These are phyloP conservation scores for Platynereis dumerilii DNA, from an alignment of 2,888 invertebrate genomes.

Conservation along the genomic window DNA sequence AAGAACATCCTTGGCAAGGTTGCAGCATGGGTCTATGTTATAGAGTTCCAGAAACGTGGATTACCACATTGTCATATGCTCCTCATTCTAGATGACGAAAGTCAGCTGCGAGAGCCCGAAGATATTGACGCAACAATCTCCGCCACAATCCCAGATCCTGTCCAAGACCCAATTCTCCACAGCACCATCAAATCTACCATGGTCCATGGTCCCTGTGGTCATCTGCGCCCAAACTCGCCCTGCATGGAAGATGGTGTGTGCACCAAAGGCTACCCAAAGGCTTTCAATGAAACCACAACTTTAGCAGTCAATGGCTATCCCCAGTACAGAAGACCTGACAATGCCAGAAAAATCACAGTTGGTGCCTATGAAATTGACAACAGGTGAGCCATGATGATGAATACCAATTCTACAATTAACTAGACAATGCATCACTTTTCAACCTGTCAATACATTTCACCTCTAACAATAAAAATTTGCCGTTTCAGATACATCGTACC, in stretches of 20 bases:
- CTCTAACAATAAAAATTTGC: too few species aligned
- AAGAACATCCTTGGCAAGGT: background rate
- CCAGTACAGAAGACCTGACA: constrained; percentile 12
- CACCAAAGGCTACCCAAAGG: background rate
- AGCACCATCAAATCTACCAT: background rate
- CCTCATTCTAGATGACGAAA: background rate
- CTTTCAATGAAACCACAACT: background rate
- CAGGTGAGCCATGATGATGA: constrained; percentile 41
- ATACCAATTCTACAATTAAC: too few species aligned
- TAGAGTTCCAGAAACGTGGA: constrained; percentile 1
- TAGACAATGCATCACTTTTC: too few species aligned
- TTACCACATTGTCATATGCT: background rate
- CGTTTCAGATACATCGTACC: constrained; percentile 44
- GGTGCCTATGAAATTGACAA: constrained; percentile 46
- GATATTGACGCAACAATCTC: background rate
- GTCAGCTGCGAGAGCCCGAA: background rate
- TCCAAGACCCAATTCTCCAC: background rate
- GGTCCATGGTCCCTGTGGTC: constrained; percentile 1
- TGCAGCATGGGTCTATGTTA: background rate
- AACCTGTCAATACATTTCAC: too few species aligned
- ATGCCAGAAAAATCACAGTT: background rate
- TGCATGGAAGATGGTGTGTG: background rate
- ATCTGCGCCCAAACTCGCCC: background rate
- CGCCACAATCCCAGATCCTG: background rate
- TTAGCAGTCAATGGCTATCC: constrained; percentile 27